phyloP scores from a whole-genome alignment of 2,888 invertebrate species.

The Scelioninae gen. 2 region DNA sequence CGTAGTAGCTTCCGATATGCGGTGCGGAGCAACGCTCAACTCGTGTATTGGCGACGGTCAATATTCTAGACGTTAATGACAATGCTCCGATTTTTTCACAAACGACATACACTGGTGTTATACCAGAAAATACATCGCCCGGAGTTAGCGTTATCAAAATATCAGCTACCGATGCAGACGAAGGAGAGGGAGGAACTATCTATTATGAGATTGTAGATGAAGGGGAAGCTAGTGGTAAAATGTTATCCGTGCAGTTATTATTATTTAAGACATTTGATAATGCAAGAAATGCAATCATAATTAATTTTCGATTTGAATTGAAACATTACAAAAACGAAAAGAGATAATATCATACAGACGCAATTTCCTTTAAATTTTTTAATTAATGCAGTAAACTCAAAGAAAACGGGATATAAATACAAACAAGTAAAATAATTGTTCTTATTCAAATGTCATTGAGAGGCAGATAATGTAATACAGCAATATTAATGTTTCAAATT shows the following conservation, averaged over 20 bases:
- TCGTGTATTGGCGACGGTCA: slow-evolving; percentile 80
- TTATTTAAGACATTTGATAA: too few species aligned
- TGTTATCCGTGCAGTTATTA: slow-evolving; percentile 79
- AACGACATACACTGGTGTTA: slow-evolving; percentile 82
- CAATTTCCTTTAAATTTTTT: too few species aligned
- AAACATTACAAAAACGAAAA: too few species aligned
- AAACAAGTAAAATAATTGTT: too few species aligned
- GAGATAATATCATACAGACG: too few species aligned
- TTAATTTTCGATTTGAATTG: too few species aligned
- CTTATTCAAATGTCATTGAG: too few species aligned
- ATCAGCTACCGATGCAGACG: slow-evolving; percentile 86
- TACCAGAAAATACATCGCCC: slow-evolving; percentile 84
- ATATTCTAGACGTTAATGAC: slow-evolving; percentile 87
- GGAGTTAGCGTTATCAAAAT: slow-evolving; percentile 83
- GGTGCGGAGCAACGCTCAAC: slow-evolving; percentile 82
- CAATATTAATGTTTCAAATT: too few species aligned
- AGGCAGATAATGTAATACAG: too few species aligned
- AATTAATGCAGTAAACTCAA: too few species aligned
- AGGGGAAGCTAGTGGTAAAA: slow-evolving; percentile 82
- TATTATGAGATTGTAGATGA: slow-evolving; percentile 85
- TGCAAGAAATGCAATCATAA: slow-evolving; percentile 79
- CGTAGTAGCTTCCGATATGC: slow-evolving; percentile 86
- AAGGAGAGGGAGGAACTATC: slow-evolving; percentile 83
- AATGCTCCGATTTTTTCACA: slow-evolving; percentile 84
- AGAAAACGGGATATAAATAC: too few species aligned